These are phyloP conservation scores for Buphagus erythrorhynchus DNA, from an alignment of 2,797 vertebrate genomes.

Conservation along the genomic window DNA sequence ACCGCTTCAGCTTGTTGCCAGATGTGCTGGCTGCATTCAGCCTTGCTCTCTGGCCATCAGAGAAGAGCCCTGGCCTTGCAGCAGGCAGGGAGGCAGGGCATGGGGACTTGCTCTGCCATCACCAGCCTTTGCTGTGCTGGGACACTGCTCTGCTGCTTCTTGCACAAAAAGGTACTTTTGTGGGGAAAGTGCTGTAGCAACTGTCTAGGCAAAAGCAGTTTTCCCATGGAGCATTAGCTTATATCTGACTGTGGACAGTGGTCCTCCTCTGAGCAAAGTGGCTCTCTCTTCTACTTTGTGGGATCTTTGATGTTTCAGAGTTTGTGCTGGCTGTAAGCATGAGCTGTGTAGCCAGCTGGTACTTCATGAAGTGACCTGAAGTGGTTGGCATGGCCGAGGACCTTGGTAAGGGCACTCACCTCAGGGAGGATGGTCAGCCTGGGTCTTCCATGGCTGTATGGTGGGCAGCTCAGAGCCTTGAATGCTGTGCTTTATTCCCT, in stretches of 20 bases:
- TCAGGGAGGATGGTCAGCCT: not conserved
- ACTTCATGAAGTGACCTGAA: not conserved
- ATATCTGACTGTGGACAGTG: not conserved
- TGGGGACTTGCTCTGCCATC: not conserved
- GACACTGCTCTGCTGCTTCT: accelerated
- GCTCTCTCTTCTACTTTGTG: not conserved
- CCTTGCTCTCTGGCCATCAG: not conserved
- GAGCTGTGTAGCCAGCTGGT: not conserved
- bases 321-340: accelerated
- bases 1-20: not conserved
- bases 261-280: not conserved
- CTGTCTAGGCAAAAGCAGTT: not conserved
- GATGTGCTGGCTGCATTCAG: not conserved
- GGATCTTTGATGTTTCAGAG: not conserved
- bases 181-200: not conserved
- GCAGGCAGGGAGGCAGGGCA: not conserved
- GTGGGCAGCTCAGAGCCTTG: not conserved
- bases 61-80: not conserved
- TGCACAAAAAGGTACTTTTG: accelerated
- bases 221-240: not conserved
- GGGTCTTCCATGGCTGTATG: not conserved
- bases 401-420: not conserved
- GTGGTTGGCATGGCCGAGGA: not conserved
- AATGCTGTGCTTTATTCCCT: conserved; percentile 25
- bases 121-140: accelerated